These are phyloP conservation scores for Corythucha ciliata DNA, from an alignment of 2,888 invertebrate species.

Conservation along the genomic window DNA sequence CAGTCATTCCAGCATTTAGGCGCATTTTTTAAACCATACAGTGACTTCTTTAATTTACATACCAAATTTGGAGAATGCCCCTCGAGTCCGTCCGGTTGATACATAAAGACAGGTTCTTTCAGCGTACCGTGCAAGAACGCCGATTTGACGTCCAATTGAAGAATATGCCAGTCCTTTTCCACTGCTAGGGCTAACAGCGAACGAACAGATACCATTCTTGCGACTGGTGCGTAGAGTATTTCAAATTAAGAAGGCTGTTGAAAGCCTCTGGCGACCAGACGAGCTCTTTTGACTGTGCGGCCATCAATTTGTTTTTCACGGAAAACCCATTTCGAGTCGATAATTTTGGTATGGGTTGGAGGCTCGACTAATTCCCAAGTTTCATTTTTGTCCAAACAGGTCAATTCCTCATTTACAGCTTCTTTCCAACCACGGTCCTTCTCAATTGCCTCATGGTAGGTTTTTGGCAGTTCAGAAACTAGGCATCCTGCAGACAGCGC, in stretches of 20 bases:
- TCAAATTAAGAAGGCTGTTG: slow-evolving; percentile 19
- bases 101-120: slow-evolving; percentile 15
- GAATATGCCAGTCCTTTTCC: slow-evolving; percentile 10
- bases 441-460: slow-evolving; percentile 16
- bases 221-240: slow-evolving; percentile 13
- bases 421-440: slow-evolving; percentile 11
- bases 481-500: too few relatives aligned
- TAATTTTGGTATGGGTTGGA: slow-evolving; percentile 5
- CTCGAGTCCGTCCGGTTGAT: slow-evolving; percentile 8
- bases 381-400: slow-evolving; percentile 12
- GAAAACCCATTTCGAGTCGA: slow-evolving; percentile 20
- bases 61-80: background rate
- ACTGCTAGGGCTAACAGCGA: background rate
- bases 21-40: slow-evolving; percentile 18
- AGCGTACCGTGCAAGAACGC: slow-evolving; percentile 14
- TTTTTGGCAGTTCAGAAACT: too few relatives aligned
- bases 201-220: background rate
- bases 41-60: slow-evolving; percentile 14
- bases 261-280: slow-evolving; percentile 20
- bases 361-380: slow-evolving; percentile 19
- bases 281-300: slow-evolving; percentile 9
- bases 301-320: slow-evolving; percentile 15
- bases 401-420: slow-evolving; percentile 13
- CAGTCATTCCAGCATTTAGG: slow-evolving; percentile 19
- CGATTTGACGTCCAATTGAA: slow-evolving; percentile 16